Evolutionary conservation across 2,113 vertebrate genomes (phyloP).

Genomic region (Kryptolebias marmoratus): DNA sequence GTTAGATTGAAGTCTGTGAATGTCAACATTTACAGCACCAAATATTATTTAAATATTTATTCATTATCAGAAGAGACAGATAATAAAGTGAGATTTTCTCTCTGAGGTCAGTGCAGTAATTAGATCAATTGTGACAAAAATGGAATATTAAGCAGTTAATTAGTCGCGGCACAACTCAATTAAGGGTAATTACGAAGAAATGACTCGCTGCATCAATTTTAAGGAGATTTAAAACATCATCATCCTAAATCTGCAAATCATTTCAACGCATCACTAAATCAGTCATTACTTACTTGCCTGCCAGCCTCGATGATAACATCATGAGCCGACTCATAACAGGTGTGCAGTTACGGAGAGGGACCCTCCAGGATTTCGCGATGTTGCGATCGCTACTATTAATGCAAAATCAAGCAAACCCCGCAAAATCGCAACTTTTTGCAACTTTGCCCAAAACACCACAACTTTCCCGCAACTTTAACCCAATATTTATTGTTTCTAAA

Average conservation of each 20-base stretch:
- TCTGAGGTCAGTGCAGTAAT: constrained; percentile 31
- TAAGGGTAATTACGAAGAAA: constrained; percentile 36
- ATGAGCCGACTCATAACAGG: too few relatives aligned
- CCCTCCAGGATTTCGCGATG: too few relatives aligned
- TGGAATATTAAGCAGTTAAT: constrained; percentile 57
- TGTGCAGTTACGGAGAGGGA: too few relatives aligned
- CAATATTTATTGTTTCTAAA: too few relatives aligned
- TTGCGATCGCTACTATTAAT: too few relatives aligned
- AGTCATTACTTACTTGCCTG: constrained; percentile 14
- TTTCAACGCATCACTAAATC: neutral
- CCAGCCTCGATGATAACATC: too few relatives aligned
- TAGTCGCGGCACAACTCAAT: constrained; percentile 39
- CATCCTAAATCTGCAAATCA: neutral
- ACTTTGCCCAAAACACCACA: too few relatives aligned
- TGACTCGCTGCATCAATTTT: constrained; percentile 10
- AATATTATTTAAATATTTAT: constrained; percentile 44
- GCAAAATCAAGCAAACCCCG: too few relatives aligned
- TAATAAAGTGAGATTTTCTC: constrained; percentile 6
- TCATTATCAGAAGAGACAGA: constrained; percentile 20
- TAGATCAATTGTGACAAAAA: constrained; percentile 39
- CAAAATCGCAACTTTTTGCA: too few relatives aligned
- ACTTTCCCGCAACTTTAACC: too few relatives aligned
- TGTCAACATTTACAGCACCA: constrained; percentile 16
- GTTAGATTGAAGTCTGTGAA: constrained; percentile 19
- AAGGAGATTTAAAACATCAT: constrained; percentile 1